Evolutionary conservation across 2,113 vertebrate species (phyloP), one percentile per base, ranked within the genome.

Genomic region (Calidris pygmaea): DNA sequence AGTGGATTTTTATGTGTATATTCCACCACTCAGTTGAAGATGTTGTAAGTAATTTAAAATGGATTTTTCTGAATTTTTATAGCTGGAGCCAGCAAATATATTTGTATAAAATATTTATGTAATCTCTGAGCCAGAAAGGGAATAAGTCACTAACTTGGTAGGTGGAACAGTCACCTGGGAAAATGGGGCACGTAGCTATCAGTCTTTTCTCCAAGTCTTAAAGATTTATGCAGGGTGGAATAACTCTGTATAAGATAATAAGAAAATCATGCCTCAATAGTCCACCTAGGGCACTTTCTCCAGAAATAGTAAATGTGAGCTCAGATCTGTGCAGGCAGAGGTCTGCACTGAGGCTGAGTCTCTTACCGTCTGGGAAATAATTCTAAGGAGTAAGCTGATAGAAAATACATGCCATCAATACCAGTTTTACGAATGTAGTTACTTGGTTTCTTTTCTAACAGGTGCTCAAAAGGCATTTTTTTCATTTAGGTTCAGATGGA

Each of bases 21-120:
- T 89, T 84, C 50, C 35, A 34, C 48, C 45, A 53, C 7, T 5
- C 8, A 43, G 17, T n/a, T 77, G n/a, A 84, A 85, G 73, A 66
- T 79, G n/a, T 75, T 66, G 23, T 30, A 45, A 95, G 53, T 67
- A 39, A 90, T 87, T 97, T 92, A 41, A 89, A 56, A 39, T 67
- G 6, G 22, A 34, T 75, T 75, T 90, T 89, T 87, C 50, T 78
- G 29, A 65, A 27, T 71, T 92, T 86, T 92, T 89, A 24, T 50
- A 77, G 20, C 35, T 81, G 47, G 47, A 92, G 23, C 29, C 63
- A 93, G 68, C 17, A 92, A 74, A 75, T 66, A 53, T 20, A 73
- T 89, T 72, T 81, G 12, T 78, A 67, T 95, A 50, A 96, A 93
- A 92, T 74, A 92, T 94, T 90, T 87, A 75, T 95, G 18, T 59